These are phyloP conservation scores for Micronycteris hirsuta DNA, from an alignment of 2,113 vertebrate genomes.

Conservation along the genomic window DNA sequence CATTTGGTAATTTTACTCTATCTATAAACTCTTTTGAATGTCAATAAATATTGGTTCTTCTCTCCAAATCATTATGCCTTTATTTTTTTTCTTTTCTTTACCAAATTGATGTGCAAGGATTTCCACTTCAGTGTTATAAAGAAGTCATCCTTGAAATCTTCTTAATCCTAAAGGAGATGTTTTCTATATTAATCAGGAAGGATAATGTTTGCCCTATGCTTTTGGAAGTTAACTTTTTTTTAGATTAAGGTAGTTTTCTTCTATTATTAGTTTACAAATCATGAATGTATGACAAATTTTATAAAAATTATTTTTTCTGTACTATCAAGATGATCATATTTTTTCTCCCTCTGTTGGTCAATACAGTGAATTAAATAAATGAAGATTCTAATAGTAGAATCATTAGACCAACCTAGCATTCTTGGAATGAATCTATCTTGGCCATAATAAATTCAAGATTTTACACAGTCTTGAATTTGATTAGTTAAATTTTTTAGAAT, in stretches of 20 bases:
- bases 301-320: not conserved
- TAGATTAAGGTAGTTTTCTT: not conserved
- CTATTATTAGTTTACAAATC: not conserved
- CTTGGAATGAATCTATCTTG: not conserved
- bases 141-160: not conserved
- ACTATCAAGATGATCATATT: not conserved
- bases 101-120: not conserved
- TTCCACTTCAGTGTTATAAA: not conserved
- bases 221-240: not conserved
- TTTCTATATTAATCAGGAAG: not conserved
- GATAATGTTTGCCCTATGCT: not conserved
- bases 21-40: not conserved
- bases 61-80: not conserved
- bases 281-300: not conserved
- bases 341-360: not conserved
- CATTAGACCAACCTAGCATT: not conserved
- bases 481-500: not conserved
- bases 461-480: not conserved
- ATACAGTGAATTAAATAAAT: not conserved
- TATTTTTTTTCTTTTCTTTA: not conserved
- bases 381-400: not conserved
- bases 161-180: not conserved
- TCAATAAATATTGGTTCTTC: not conserved
- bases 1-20: too few relatives aligned
- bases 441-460: not conserved